Percentiles rank a stretch among this genome's conserved stretches.
These are phyloP conservation scores for Patagioenas fasciata DNA, from an alignment of 2,113 vertebrate species.

Conservation along the genomic window DNA sequence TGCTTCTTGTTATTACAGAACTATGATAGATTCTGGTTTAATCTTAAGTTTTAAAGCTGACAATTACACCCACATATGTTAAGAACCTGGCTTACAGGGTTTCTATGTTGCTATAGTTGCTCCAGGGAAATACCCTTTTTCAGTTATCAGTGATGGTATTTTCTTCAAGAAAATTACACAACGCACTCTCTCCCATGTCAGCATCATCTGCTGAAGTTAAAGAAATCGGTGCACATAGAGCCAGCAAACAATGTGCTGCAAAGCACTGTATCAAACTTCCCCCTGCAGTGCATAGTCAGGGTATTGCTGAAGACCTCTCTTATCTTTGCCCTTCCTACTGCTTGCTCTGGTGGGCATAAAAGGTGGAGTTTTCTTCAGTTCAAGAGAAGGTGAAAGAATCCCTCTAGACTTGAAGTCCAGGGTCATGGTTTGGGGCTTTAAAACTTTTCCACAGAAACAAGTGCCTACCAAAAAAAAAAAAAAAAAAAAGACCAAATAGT, in stretches of 20 bases:
- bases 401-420: background rate
- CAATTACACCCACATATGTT: background rate
- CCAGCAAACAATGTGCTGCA: background rate
- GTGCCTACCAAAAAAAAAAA: background rate
- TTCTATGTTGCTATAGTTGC: background rate
- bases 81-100: background rate
- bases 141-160: background rate
- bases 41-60: background rate
- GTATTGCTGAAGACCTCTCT: background rate
- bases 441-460: background rate
- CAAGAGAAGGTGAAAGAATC: background rate
- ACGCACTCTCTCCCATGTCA: constrained; percentile 59
- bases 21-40: background rate
- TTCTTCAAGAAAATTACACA: background rate
- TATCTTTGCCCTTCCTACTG: background rate
- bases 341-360: background rate
- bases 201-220: constrained; percentile 28
- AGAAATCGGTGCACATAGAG: background rate
- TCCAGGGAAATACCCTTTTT: background rate
- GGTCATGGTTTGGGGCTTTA: background rate
- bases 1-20: background rate
- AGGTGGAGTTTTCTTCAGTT: background rate
- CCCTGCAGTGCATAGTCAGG: background rate
- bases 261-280: background rate
- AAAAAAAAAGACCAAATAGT: constrained; percentile 30